A percentile compares a stretch with the other conserved stretches of the same genome.
Evolutionary conservation across 2,888 invertebrate species (phyloP).

Genomic region (Agriopis marginaria): DNA sequence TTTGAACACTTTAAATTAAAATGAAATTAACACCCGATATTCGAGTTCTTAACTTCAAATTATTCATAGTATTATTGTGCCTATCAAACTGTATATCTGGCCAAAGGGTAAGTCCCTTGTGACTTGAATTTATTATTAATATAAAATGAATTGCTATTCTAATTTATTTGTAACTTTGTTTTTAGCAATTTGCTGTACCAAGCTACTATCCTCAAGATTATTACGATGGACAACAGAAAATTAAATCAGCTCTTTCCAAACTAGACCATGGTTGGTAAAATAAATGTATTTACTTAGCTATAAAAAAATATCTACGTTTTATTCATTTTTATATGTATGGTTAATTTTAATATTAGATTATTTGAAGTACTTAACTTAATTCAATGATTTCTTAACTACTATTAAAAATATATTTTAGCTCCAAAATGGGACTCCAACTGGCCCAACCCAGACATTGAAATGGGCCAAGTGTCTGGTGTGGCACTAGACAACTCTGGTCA

Average conservation of each 20-base stretch:
- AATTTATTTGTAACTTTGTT: background rate
- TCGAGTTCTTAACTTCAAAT: slow-evolving; percentile 45
- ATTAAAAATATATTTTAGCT: slow-evolving; percentile 61
- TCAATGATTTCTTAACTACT: background rate
- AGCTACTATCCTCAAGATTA: slow-evolving; percentile 64
- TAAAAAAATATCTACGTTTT: too few species aligned
- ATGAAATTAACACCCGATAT: slow-evolving; percentile 53
- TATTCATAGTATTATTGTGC: slow-evolving; percentile 53
- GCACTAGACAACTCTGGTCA: slow-evolving; percentile 91
- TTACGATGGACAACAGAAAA: slow-evolving; percentile 42
- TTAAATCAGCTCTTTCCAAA: slow-evolving; percentile 42
- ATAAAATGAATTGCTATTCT: slow-evolving; percentile 10
- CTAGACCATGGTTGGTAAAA: slow-evolving; percentile 67
- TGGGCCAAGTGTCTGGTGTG: slow-evolving; percentile 94
- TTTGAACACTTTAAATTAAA: slow-evolving; percentile 35
- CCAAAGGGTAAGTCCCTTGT: slow-evolving; percentile 61
- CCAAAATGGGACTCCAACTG: slow-evolving; percentile 85
- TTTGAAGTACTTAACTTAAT: too few species aligned
- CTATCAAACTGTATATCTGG: slow-evolving; percentile 54
- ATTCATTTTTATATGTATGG: too few species aligned
- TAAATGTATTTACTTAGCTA: background rate
- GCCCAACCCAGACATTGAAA: slow-evolving; percentile 81
- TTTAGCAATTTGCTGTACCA: slow-evolving; percentile 64
- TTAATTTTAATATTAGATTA: too few species aligned
- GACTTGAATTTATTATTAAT: slow-evolving; percentile 17